These are phyloP conservation scores for Megalonaias nervosa DNA, from an alignment of 1,140 invertebrate genomes.

Conservation along the genomic window DNA sequence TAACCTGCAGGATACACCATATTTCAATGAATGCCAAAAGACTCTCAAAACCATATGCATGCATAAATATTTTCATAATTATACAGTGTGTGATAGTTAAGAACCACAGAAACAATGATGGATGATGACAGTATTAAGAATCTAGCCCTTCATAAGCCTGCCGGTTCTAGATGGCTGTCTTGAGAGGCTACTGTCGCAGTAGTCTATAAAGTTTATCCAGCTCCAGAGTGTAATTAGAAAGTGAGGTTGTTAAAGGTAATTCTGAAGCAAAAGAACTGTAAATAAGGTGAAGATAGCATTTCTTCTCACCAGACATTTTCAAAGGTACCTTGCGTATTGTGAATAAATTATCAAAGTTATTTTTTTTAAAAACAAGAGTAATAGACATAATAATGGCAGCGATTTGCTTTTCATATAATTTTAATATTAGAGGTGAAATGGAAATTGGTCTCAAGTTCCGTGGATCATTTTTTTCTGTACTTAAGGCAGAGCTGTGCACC, in stretches of 20 bases:
- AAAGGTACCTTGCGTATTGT: too few relatives aligned
- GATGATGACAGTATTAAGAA: constrained; percentile 4
- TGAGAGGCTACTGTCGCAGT: constrained; percentile 13
- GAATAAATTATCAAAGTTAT: too few relatives aligned
- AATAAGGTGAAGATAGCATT: too few relatives aligned
- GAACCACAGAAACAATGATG: constrained; percentile 4
- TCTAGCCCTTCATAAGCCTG: constrained; percentile 23
- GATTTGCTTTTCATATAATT: too few relatives aligned
- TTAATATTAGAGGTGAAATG: too few relatives aligned
- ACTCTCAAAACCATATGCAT: constrained; percentile 15
- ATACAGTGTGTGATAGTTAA: constrained; percentile 7
- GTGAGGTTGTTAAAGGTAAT: background rate
- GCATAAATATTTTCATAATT: constrained; percentile 19
- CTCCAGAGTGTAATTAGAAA: background rate
- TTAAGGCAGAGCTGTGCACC: too few relatives aligned
- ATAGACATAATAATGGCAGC: too few relatives aligned
- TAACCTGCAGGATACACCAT: constrained; percentile 2
- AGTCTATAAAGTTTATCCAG: constrained; percentile 2
- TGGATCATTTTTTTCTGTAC: too few relatives aligned
- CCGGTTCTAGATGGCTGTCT: constrained; percentile 23
- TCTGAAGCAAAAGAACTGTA: background rate
- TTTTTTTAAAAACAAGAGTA: too few relatives aligned
- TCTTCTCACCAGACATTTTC: too few relatives aligned
- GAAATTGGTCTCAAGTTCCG: too few relatives aligned
- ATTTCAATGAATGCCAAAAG: constrained; percentile 8